These are phyloP conservation scores for Scartelaos histophorus DNA, from an alignment of 2,113 vertebrate genomes.

Conservation along the genomic window DNA sequence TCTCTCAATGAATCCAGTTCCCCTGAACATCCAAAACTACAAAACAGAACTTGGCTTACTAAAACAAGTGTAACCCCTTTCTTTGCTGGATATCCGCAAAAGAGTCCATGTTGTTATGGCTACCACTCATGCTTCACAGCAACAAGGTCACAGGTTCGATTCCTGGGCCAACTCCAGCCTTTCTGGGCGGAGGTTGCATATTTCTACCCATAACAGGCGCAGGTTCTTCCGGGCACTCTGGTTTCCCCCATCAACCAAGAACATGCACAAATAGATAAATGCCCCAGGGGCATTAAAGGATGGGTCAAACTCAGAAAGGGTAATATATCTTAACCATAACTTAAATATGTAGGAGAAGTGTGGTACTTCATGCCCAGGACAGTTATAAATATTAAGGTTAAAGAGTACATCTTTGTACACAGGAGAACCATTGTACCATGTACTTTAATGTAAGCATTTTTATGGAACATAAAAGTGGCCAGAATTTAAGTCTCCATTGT, in stretches of 20 bases:
- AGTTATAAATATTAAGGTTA: conserved; percentile 15
- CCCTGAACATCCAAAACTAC: background rate
- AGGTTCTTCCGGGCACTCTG: too few relatives aligned
- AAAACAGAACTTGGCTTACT: background rate
- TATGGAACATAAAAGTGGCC: background rate
- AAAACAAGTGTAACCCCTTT: background rate
- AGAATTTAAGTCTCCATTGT: background rate
- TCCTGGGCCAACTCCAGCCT: too few relatives aligned
- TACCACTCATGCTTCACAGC: too few relatives aligned
- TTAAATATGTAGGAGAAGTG: background rate
- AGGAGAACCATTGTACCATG: conserved; percentile 8
- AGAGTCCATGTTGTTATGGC: background rate
- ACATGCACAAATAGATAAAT: too few relatives aligned
- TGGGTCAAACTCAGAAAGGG: too few relatives aligned
- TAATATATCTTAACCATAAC: too few relatives aligned
- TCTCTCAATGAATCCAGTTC: background rate
- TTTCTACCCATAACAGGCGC: too few relatives aligned
- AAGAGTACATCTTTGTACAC: background rate
- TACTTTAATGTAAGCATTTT: background rate
- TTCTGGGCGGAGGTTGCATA: too few relatives aligned
- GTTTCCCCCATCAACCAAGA: too few relatives aligned
- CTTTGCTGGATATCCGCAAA: background rate
- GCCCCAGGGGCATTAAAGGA: too few relatives aligned
- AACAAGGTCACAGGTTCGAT: too few relatives aligned
- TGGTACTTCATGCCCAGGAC: background rate